Evolutionary conservation across 1,140 invertebrate genomes (phyloP).

Genomic region (Temnothorax curvispinosus): DNA sequence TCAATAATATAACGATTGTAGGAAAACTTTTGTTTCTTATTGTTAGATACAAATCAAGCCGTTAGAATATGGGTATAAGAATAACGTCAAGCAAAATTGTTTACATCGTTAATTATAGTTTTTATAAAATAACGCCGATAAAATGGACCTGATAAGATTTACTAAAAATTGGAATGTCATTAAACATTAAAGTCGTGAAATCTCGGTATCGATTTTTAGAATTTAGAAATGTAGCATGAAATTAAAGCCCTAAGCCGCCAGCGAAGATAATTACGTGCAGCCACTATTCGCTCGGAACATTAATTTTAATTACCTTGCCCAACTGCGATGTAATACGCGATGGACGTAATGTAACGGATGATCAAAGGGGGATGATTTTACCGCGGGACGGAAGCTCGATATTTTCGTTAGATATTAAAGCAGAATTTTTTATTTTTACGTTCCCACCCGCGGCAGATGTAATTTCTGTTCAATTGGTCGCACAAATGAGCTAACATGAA

Average conservation of each 20-base stretch:
- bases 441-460: neutral
- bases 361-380: conserved; percentile 59
- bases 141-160: neutral
- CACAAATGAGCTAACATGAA: neutral
- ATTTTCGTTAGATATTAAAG: neutral
- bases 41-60: neutral
- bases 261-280: conserved; percentile 62
- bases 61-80: neutral
- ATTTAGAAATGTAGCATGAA: conserved; percentile 21
- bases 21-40: neutral
- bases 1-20: neutral
- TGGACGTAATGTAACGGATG: conserved; percentile 59
- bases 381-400: neutral
- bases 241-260: conserved; percentile 61
- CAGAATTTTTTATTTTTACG: neutral
- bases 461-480: neutral
- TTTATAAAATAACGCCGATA: neutral
- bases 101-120: neutral
- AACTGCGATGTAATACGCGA: conserved; percentile 64
- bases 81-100: neutral
- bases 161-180: neutral
- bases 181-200: conserved; percentile 24
- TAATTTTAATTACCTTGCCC: conserved; percentile 70
- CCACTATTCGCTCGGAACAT: conserved; percentile 62
- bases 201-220: conserved; percentile 14